Evolutionary conservation across 2,113 vertebrate genomes (phyloP).

Genomic region (Zapus hudsonius): DNA sequence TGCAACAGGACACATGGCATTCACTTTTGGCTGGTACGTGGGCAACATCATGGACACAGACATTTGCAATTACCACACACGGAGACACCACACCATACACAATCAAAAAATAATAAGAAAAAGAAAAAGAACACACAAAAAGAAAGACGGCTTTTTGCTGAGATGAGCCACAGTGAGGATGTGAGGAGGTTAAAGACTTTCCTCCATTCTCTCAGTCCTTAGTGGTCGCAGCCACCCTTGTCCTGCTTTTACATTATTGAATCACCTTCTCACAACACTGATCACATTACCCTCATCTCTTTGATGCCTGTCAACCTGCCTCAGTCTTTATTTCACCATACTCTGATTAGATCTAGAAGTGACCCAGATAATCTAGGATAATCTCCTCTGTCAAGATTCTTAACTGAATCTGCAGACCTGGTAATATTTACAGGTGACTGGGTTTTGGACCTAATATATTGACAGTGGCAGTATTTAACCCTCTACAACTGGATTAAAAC

Average conservation of each 20-base stretch:
- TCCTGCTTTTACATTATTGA: not conserved
- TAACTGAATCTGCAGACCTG: not conserved
- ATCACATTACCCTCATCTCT: not conserved
- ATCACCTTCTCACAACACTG: not conserved
- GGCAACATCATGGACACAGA: no score
- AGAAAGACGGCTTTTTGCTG: no score
- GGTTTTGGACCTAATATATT: not conserved
- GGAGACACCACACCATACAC: no score
- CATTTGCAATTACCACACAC: no score
- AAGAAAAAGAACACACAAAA: no score
- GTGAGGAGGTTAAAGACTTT: no score
- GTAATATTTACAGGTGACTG: not conserved
- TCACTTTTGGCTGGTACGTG: no score
- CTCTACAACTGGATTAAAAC: not conserved
- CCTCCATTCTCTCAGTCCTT: not conserved
- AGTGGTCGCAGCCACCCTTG: not conserved
- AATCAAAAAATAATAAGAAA: no score
- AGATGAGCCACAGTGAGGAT: no score
- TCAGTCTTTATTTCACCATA: not conserved
- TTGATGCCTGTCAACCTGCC: not conserved
- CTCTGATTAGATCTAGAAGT: not conserved
- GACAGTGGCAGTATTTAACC: not conserved
- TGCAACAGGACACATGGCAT: no score
- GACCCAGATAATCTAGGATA: not conserved
- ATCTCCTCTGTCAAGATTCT: not conserved